Conservation (phyloP, 2,113 vertebrate species). For the Mola mola region DNA sequence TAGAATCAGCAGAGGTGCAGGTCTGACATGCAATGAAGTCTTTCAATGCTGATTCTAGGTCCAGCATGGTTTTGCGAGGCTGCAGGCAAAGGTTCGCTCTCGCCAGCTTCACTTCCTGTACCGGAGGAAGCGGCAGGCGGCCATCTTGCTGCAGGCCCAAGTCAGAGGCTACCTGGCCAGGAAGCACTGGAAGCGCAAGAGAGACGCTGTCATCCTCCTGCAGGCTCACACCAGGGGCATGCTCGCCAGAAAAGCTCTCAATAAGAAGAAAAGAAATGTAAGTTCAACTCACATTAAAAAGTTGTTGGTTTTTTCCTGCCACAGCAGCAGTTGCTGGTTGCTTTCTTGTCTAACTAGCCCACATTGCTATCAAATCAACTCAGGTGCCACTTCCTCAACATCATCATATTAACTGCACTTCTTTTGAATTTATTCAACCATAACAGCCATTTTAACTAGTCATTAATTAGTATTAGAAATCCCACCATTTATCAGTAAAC, state of each 20-base stretch:
- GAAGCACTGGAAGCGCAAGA: conserved; percentile 79
- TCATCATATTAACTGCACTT: too few species aligned
- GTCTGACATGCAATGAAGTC: neutral
- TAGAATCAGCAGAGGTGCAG: neutral
- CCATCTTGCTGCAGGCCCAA: conserved; percentile 83
- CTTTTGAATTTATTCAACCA: too few species aligned
- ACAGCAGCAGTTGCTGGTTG: too few species aligned
- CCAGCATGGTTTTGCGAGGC: conserved; percentile 88
- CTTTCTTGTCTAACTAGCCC: too few species aligned
- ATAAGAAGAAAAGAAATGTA: conserved; percentile 81
- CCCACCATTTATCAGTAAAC: too few species aligned
- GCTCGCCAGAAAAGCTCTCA: conserved; percentile 78
- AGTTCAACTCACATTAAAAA: conserved; percentile 5
- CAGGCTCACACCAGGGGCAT: conserved; percentile 88
- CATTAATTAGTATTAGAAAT: too few species aligned
- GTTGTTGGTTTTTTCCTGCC: too few species aligned
- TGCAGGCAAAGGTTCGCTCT: conserved; percentile 87
- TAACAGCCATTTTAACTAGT: too few species aligned
- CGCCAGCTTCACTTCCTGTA: conserved; percentile 82
- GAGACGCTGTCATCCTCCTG: conserved; percentile 82
- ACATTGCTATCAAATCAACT: too few species aligned
- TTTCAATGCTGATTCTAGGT: conserved; percentile 72
- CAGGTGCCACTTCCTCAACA: too few species aligned
- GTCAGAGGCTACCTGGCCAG: conserved; percentile 85
- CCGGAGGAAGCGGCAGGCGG: conserved; percentile 63